Percentiles rank a stretch among this genome's conserved stretches.
These are phyloP conservation scores for Corythoichthys intestinalis DNA, from an alignment of 2,113 vertebrate genomes.

Conservation along the genomic window DNA sequence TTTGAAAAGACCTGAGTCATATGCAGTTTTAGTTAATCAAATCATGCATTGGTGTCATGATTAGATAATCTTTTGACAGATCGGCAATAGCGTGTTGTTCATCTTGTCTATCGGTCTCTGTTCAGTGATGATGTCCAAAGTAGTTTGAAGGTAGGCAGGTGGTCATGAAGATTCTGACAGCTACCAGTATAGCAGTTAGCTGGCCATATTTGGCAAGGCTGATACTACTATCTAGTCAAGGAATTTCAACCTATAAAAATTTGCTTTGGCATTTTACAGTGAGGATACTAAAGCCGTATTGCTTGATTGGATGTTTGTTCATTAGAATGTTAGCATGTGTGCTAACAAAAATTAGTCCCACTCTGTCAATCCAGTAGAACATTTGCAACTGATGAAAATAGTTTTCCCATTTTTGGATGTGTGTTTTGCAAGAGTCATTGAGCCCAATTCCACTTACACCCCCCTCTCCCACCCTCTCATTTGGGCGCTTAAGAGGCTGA, in stretches of 20 bases:
- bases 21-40: constrained; percentile 18
- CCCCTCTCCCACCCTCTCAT: constrained; percentile 14
- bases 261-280: not conserved
- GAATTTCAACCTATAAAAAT: not conserved
- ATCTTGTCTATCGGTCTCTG: constrained; percentile 5
- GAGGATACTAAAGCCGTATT: not conserved
- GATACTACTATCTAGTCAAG: constrained; percentile 6
- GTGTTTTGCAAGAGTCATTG: constrained; percentile 62
- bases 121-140: constrained; percentile 2
- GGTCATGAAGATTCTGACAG: constrained; percentile 26
- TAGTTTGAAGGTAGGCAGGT: constrained; percentile 24
- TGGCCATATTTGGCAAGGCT: constrained; percentile 48
- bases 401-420: constrained; percentile 82
- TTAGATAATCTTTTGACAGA: not conserved
- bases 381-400: constrained; percentile 69
- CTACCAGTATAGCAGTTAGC: constrained; percentile 6
- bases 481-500: constrained; percentile 44
- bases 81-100: not conserved
- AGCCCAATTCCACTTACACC: constrained; percentile 39
- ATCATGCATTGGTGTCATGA: not conserved
- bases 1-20: constrained; percentile 21
- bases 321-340: constrained; percentile 11
- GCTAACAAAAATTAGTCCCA: constrained; percentile 11
- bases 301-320: not conserved
- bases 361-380: constrained; percentile 26